Conservation (phyloP, 2,797 vertebrate genomes). For the Hippoglossus hippoglossus region DNA sequence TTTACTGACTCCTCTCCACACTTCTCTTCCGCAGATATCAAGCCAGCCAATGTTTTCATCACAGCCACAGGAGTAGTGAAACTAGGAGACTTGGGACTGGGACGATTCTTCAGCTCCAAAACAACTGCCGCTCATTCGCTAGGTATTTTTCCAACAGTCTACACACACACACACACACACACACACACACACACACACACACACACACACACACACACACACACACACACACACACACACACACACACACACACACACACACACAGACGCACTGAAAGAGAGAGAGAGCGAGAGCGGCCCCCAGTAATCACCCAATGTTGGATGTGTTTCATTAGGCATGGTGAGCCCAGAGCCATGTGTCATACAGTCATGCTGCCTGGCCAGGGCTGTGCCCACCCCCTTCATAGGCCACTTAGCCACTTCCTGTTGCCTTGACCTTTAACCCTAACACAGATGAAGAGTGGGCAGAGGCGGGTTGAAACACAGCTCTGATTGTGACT, state of each 20-base stretch:
- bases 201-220: slow-evolving; percentile 8
- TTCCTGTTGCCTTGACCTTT: slow-evolving; percentile 86
- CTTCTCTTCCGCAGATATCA: slow-evolving; percentile 89
- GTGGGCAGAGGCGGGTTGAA: slow-evolving; percentile 53
- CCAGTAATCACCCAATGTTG: slow-evolving; percentile 75
- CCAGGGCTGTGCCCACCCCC: slow-evolving; percentile 68
- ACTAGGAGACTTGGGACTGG: slow-evolving; percentile 95
- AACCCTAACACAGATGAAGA: slow-evolving; percentile 68
- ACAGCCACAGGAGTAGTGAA: slow-evolving; percentile 98
- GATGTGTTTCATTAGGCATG: slow-evolving; percentile 87
- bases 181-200: slow-evolving; percentile 21
- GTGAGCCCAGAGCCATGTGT: slow-evolving; percentile 82
- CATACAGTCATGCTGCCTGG: slow-evolving; percentile 70
- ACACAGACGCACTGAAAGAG: slow-evolving; percentile 18
- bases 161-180: slow-evolving; percentile 1
- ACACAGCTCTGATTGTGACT: slow-evolving; percentile 62
- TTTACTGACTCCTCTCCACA: slow-evolving; percentile 8
- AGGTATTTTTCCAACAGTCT: slow-evolving; percentile 83
- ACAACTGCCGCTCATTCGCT: slow-evolving; percentile 97
- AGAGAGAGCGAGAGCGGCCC: slow-evolving; percentile 8
- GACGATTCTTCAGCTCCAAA: slow-evolving; percentile 98
- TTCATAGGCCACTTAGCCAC: slow-evolving; percentile 79
- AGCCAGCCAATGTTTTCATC: slow-evolving; percentile 99
- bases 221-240: neutral
- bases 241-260: slow-evolving; percentile 14